phyloP scores from a whole-genome alignment of 2,888 invertebrate species.

The Tipula vernalis region DNA sequence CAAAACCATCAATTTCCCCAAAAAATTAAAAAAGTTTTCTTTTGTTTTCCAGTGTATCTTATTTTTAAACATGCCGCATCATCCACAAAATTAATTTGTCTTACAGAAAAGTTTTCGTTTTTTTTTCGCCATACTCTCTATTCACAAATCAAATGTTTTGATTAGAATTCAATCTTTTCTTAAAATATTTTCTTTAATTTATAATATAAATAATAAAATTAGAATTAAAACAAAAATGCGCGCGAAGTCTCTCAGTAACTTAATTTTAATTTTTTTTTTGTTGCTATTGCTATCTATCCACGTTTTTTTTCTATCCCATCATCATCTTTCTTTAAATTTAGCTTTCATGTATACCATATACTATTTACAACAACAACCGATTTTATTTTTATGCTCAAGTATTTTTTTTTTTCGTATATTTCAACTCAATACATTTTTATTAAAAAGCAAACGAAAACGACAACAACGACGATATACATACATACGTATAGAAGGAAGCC shows the following conservation, averaged over 20 bases:
- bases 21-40: not conserved
- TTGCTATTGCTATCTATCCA: not conserved
- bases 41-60: not conserved
- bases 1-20: not conserved
- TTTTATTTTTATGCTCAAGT: not conserved
- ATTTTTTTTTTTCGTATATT: not conserved
- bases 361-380: not conserved
- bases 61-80: not conserved
- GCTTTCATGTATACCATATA: not conserved
- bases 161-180: not conserved
- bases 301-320: not conserved
- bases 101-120: not conserved
- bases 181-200: not conserved
- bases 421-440: not conserved
- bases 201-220: not conserved
- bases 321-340: not conserved
- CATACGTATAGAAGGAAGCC: not conserved
- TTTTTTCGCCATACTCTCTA: not conserved
- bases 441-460: constrained; percentile 4
- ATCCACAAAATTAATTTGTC: not conserved
- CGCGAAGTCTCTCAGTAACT: not conserved
- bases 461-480: not conserved
- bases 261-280: not conserved
- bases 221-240: not conserved
- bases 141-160: not conserved